Percentiles rank a stretch among this genome's conserved stretches.
These are phyloP conservation scores for Hybos culiciformis DNA, from an alignment of 2,888 invertebrate species.

Conservation along the genomic window DNA sequence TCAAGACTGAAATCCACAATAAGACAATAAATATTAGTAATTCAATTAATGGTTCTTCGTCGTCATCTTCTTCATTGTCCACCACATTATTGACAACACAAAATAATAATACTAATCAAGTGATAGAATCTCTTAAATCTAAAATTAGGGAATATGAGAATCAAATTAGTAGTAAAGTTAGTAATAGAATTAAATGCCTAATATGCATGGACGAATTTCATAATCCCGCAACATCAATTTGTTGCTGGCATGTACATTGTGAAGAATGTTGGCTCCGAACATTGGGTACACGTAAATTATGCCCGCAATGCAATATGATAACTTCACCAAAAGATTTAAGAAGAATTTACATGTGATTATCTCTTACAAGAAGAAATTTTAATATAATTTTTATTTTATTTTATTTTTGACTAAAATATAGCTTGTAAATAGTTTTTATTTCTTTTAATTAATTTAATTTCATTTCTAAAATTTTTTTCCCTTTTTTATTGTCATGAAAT, in stretches of 20 bases:
- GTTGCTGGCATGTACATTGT: conserved; percentile 95
- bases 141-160: conserved; percentile 64
- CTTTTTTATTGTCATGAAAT: no score
- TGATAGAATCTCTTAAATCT: conserved; percentile 60
- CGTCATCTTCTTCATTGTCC: conserved; percentile 5
- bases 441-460: no score
- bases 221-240: conserved; percentile 81
- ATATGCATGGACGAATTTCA: conserved; percentile 78
- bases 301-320: conserved; percentile 89
- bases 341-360: conserved; percentile 65
- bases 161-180: conserved; percentile 39
- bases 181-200: conserved; percentile 64
- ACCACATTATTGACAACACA: conserved; percentile 9
- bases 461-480: no score
- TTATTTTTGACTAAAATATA: no score
- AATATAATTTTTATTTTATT: neutral
- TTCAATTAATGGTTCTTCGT: conserved; percentile 9
- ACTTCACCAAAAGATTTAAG: conserved; percentile 77
- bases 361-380: neutral
- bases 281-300: conserved; percentile 73
- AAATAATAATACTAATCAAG: conserved; percentile 15
- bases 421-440: no score
- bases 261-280: conserved; percentile 67
- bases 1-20: conserved; percentile 4
- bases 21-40: conserved; percentile 4